Conservation (phyloP, 2,888 invertebrate genomes). For the Cryptops parisi region DNA sequence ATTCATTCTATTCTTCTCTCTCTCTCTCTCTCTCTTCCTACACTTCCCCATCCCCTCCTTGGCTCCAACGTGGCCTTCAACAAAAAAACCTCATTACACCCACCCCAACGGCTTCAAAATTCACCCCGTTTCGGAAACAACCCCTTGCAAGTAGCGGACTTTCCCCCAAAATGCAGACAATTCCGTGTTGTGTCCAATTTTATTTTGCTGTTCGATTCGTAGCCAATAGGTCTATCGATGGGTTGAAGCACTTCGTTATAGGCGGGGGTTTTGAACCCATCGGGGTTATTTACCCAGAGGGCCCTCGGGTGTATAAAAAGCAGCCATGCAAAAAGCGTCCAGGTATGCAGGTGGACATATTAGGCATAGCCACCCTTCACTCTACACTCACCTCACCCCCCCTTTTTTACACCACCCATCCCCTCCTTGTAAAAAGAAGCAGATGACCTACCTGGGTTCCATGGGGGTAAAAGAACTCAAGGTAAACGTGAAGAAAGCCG, state of each 20-base stretch:
- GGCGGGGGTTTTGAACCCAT: neutral
- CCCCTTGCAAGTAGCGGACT: neutral
- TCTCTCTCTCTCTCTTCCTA: neutral
- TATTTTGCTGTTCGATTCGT: too few species aligned
- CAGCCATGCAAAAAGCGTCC: neutral
- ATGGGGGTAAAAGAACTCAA: neutral
- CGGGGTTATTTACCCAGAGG: neutral
- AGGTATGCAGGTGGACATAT: neutral
- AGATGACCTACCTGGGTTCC: neutral
- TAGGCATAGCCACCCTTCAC: neutral
- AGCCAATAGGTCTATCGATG: too few species aligned
- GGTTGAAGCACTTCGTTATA: neutral
- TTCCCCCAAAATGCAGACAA: too few species aligned
- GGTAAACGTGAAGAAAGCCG: neutral
- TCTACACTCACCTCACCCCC: neutral
- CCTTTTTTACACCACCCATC: neutral
- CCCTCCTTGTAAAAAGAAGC: neutral
- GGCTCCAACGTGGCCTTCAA: neutral
- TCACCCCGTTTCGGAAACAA: neutral
- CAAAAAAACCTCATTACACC: neutral
- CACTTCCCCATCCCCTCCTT: neutral
- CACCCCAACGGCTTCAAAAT: neutral
- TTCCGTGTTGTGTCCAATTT: too few species aligned
- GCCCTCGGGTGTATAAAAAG: neutral
- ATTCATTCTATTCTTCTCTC: neutral